These are phyloP conservation scores for Acanthopagrus latus DNA, from an alignment of 2,797 vertebrate species.

Conservation along the genomic window DNA sequence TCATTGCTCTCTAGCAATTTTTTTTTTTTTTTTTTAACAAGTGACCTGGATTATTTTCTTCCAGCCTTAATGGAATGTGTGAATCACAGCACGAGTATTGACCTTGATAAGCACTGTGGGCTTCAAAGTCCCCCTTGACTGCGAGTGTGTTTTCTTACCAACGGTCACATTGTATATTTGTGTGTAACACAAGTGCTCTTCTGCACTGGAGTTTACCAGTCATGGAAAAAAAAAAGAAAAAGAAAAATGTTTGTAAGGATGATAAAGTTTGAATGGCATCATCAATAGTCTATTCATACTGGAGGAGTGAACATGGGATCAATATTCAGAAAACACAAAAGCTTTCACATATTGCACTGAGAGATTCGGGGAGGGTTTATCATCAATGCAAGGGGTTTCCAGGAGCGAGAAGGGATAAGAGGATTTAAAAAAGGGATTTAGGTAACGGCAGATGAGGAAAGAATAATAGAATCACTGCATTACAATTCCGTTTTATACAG, in stretches of 20 bases:
- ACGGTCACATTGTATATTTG: conserved; percentile 15
- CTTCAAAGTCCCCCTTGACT: conserved; percentile 43
- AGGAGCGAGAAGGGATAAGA: conserved; percentile 70
- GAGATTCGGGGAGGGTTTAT: conserved; percentile 60
- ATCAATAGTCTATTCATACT: conserved; percentile 51
- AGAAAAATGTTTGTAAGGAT: conserved; percentile 31
- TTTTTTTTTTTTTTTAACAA: conserved; percentile 32
- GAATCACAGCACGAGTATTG: conserved; percentile 44
- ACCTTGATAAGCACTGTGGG: conserved; percentile 52
- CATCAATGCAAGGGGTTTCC: conserved; percentile 50
- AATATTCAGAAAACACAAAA: conserved; percentile 63
- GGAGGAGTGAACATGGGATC: conserved; percentile 50
- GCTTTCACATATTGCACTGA: conserved; percentile 57
- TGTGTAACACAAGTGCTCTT: conserved; percentile 22
- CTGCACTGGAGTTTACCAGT: conserved; percentile 34
- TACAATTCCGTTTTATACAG: conserved; percentile 59
- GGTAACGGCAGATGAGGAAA: conserved; percentile 70
- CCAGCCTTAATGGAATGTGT: conserved; percentile 42
- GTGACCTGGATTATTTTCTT: conserved; percentile 18
- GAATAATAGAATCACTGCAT: conserved; percentile 66
- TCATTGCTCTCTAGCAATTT: conserved; percentile 27
- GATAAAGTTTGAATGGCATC: conserved; percentile 39
- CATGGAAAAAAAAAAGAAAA: conserved; percentile 25
- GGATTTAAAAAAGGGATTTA: conserved; percentile 78
- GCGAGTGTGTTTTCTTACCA: conserved; percentile 25